Evolutionary conservation across 2,113 vertebrate species (phyloP).

Genomic region (Sinocyclocheilus maitianheensis): DNA sequence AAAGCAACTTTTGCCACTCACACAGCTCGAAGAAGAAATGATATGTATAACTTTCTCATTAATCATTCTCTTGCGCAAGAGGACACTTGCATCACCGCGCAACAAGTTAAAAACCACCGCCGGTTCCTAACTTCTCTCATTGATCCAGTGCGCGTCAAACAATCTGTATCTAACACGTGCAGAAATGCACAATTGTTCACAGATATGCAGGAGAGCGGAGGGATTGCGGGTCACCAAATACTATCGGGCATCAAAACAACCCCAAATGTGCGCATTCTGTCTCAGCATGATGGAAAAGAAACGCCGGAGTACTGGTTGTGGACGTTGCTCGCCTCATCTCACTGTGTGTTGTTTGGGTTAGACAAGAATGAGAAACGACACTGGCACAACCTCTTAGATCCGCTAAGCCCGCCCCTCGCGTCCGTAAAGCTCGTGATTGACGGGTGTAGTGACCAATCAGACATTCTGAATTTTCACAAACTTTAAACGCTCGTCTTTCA

Average conservation of each 20-base stretch:
- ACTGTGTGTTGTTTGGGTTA: slow-evolving; percentile 60
- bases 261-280: slow-evolving; percentile 4
- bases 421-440: slow-evolving; percentile 57
- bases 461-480: not conserved
- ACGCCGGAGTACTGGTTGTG: not conserved
- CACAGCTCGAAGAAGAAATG: not conserved
- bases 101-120: slow-evolving; percentile 24
- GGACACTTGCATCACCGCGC: slow-evolving; percentile 31
- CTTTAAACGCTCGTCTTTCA: slow-evolving; percentile 18
- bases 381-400: slow-evolving; percentile 59
- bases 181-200: slow-evolving; percentile 12
- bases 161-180: slow-evolving; percentile 1
- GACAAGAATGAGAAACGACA: slow-evolving; percentile 67
- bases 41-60: not conserved
- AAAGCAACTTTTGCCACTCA: slow-evolving; percentile 1
- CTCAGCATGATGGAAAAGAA: not conserved
- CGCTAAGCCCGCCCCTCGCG: slow-evolving; percentile 55
- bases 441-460: slow-evolving; percentile 62
- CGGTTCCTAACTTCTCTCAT: not conserved
- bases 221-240: not conserved
- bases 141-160: not conserved
- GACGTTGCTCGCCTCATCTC: slow-evolving; percentile 13
- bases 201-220: not conserved
- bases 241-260: slow-evolving; percentile 6
- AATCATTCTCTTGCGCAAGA: slow-evolving; percentile 29